phyloP scores from a whole-genome alignment of 2,797 vertebrate genomes.

The Helostoma temminkii region DNA sequence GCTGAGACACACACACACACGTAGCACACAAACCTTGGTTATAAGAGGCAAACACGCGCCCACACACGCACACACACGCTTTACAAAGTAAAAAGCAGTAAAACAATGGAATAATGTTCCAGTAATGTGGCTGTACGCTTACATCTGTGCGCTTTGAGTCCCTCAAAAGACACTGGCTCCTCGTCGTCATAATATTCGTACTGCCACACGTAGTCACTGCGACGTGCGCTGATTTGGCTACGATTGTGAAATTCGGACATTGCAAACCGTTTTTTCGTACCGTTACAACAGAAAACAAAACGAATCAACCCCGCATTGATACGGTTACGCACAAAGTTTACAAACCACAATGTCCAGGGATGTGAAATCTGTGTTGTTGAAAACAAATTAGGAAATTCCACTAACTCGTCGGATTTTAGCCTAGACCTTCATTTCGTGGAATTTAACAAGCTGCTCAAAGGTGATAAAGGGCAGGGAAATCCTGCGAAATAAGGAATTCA shows the following conservation, averaged over 20 bases:
- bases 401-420: not conserved
- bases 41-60: not conserved
- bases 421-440: not conserved
- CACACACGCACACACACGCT: conserved; percentile 1
- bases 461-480: not conserved
- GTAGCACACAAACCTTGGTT: not conserved
- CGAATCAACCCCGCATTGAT: not conserved
- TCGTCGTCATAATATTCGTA: conserved; percentile 95
- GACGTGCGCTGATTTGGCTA: conserved; percentile 72
- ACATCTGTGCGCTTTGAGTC: conserved; percentile 94
- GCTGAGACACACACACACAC: not conserved
- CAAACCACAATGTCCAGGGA: conserved; percentile 10
- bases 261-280: conserved; percentile 27
- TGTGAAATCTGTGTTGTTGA: not conserved
- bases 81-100: conserved; percentile 1
- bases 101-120: not conserved
- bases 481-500: conserved; percentile 32
- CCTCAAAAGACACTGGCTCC: conserved; percentile 93
- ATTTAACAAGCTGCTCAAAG: not conserved
- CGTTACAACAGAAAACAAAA: conserved; percentile 1
- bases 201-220: conserved; percentile 91
- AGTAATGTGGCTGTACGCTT: conserved; percentile 67
- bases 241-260: conserved; percentile 77
- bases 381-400: conserved; percentile 1
- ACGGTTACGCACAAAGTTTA: conserved; percentile 28